A percentile compares a stretch with the other conserved stretches of the same genome.
Conservation (phyloP, 1,140 invertebrate genomes). For the Solenopsis fugax region DNA sequence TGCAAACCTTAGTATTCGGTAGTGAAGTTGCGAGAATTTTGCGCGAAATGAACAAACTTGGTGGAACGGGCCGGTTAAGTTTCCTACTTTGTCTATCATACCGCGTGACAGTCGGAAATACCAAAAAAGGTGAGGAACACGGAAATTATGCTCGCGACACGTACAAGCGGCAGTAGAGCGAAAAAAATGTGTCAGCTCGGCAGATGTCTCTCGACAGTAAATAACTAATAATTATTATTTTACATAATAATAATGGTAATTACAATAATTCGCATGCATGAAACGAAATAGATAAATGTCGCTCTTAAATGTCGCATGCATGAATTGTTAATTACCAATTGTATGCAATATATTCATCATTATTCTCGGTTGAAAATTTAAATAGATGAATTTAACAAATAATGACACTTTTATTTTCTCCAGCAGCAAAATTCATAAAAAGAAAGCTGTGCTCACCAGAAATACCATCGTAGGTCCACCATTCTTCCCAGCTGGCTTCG, state of each 20-base stretch:
- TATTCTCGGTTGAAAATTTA: background rate
- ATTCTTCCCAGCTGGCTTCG: slow-evolving; percentile 89
- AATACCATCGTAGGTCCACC: slow-evolving; percentile 91
- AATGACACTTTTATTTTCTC: background rate
- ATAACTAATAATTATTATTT: slow-evolving; percentile 2
- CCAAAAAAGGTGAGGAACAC: background rate
- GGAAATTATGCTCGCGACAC: slow-evolving; percentile 28
- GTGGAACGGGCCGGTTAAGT: slow-evolving; percentile 42
- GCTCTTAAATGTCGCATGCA: too few species aligned
- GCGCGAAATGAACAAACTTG: slow-evolving; percentile 51
- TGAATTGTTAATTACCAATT: too few species aligned
- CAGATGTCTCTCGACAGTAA: slow-evolving; percentile 6
- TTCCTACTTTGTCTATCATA: slow-evolving; percentile 46
- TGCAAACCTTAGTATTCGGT: slow-evolving; percentile 27
- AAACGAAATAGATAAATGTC: too few species aligned
- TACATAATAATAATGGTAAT: background rate
- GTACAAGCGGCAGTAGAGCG: background rate
- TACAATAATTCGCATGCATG: too few species aligned
- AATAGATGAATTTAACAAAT: background rate
- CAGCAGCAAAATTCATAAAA: background rate
- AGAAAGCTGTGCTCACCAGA: slow-evolving; percentile 86
- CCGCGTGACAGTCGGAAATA: slow-evolving; percentile 40
- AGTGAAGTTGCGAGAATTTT: slow-evolving; percentile 44
- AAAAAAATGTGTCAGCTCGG: slow-evolving; percentile 21
- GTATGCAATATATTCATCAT: background rate